Base-by-base conservation (phyloP, 2,113 vertebrate genomes). In the Mellivora capensis region DNA sequence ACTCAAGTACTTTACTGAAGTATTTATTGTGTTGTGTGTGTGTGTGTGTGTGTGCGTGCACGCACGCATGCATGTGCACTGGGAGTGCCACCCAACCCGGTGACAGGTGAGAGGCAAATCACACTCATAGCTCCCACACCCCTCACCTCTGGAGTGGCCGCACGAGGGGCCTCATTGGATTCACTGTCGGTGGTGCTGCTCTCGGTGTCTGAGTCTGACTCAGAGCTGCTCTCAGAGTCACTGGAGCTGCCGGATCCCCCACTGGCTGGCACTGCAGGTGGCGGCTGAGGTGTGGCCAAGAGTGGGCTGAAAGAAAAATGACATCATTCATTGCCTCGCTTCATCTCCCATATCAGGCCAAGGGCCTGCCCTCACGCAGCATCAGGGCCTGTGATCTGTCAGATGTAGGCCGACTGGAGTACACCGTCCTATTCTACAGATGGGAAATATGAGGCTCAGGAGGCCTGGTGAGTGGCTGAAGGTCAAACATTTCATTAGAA, bases 171-270 rank as follows among this genome's bases (percentile, higher is more conserved):
- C 97, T 99, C 99, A 82, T 99, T 99, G 98, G 99, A 99, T 96
- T 99, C 99, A 17, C 99, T 99, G 99, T 99, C 99, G 2, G 99
- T 99, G 97, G 99, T 99, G 98, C 99, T 99, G 99, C 99, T 99
- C 98, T 99, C 99, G 0, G 99, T 99, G 95, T 99, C 99, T 0
- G 99, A 99, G 98, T 99, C 99, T 0, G 99, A 99, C 98, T 99
- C 99, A 0, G 99, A 99, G 98, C 99, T 99, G 99, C 99, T 99
- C 98, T 99, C 99, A 0, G 99, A 99, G 98, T 99, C 99, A 9
- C 99, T 99, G 99, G 99, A 99, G 98, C 99, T 99, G 94, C 99
- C 99, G 0, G 99, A 99, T 1, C 98, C 99, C 0, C 99, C 99
- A 0, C 99, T 99, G 98, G 98, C 98, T 91, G 98, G 98, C 42